Evolutionary conservation across 2,888 invertebrate species (phyloP), one percentile per base, ranked within the genome.

Genomic region (Anthoptus insignis): DNA sequence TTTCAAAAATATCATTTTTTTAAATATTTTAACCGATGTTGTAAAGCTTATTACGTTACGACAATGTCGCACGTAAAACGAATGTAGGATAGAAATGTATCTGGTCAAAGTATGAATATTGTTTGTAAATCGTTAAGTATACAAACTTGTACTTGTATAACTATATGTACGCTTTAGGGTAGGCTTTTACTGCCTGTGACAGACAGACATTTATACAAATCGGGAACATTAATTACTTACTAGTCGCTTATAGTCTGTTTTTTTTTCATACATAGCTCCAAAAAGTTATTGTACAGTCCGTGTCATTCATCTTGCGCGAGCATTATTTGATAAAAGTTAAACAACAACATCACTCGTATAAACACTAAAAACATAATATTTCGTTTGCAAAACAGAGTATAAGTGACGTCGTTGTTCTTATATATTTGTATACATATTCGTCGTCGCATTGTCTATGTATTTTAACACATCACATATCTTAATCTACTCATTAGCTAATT

Each of bases 381-480:
- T n/a, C n/a, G n/a, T n/a, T n/a, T n/a, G n/a, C n/a, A n/a, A n/a
- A n/a, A n/a, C n/a, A n/a, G n/a, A n/a, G n/a, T 64, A n/a, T 56
- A 37, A 29, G 22, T 22, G 52, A 19, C 21, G 45, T 54, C 34
- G 21, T 22, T 34, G 53, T n/a, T 22, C 29, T 14, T 42, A 60
- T 52, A 52, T 34, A 52, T 77, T 73, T 71, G 76, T 75, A 75
- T 75, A 77, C 75, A 75, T 68, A 69, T 78, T 73, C 77, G 73
- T 74, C 73, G 79, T 70, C 77, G 71, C 76, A 77, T 68, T 64
- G 54, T 76, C 69, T 77, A 73, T 80, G 81, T 83, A 85, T 82
- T 80, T 86, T 88, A 88, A 89, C 81, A 88, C 88, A 87, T 89
- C 89, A 92, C 92, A 92, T 92, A 92, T 89, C 87, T 83, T 42